Conservation (phyloP, 2,113 vertebrate species). For the Scomber japonicus region DNA sequence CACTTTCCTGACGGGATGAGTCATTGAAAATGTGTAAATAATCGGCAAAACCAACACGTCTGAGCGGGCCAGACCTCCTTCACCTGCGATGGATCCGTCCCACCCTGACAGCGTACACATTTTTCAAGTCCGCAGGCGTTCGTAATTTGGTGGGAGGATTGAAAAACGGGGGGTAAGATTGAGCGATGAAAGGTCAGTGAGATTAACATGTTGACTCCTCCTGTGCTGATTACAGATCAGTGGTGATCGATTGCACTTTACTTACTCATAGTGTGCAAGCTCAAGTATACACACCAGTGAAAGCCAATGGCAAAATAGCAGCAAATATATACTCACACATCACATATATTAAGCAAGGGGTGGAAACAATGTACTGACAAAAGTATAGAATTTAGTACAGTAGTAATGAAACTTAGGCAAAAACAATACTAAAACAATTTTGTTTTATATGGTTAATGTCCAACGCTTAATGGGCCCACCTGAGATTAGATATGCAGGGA, state of each 20-base stretch:
- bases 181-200: slow-evolving; percentile 61
- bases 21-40: slow-evolving; percentile 51
- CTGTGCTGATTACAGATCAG: slow-evolving; percentile 61
- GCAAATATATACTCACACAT: neutral
- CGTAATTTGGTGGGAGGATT: slow-evolving; percentile 30
- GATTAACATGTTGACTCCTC: slow-evolving; percentile 59
- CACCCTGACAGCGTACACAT: slow-evolving; percentile 33
- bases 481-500: slow-evolving; percentile 36
- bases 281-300: slow-evolving; percentile 22
- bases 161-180: slow-evolving; percentile 42
- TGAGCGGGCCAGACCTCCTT: slow-evolving; percentile 13
- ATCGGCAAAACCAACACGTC: slow-evolving; percentile 31
- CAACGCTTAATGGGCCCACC: neutral
- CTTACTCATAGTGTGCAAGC: slow-evolving; percentile 17
- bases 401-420: neutral
- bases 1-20: slow-evolving; percentile 12
- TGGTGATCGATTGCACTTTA: slow-evolving; percentile 35
- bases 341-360: neutral
- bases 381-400: neutral
- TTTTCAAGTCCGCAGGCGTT: slow-evolving; percentile 22
- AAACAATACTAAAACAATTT: neutral
- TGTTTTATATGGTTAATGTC: slow-evolving; percentile 3
- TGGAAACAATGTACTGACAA: neutral
- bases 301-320: neutral
- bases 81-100: slow-evolving; percentile 45